phyloP scores from a whole-genome alignment of 2,797 vertebrate genomes.

The Triplophysa yarkandensis region DNA sequence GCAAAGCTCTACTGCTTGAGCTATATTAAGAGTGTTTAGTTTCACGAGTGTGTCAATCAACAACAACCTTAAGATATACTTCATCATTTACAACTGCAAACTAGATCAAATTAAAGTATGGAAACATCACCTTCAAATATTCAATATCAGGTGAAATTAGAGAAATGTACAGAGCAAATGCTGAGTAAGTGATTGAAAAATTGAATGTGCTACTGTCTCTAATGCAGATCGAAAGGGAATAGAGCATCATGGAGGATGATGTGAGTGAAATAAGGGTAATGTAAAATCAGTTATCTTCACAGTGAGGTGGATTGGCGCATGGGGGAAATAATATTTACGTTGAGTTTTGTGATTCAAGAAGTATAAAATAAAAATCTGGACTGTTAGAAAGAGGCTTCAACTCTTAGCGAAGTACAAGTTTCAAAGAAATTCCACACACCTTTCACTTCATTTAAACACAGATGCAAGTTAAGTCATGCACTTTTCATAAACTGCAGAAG shows the following conservation, averaged over 20 bases:
- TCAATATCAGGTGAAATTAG: background rate
- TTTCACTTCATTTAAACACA: background rate
- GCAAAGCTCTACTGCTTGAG: too few species aligned
- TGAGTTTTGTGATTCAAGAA: constrained; percentile 29
- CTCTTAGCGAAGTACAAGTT: background rate
- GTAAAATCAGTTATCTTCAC: constrained; percentile 26
- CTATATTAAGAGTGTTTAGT: too few species aligned
- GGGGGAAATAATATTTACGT: constrained; percentile 31
- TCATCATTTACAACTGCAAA: background rate
- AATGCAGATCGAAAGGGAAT: background rate
- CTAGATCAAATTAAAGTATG: background rate
- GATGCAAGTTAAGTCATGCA: constrained; percentile 20
- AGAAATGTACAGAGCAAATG: background rate
- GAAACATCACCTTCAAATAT: background rate
- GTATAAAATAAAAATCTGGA: constrained; percentile 33
- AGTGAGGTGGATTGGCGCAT: constrained; percentile 7
- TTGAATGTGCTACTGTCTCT: background rate
- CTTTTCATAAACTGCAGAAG: constrained; percentile 9
- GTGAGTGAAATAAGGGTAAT: constrained; percentile 20
- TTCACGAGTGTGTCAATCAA: background rate
- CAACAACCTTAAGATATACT: background rate
- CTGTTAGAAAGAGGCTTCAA: constrained; percentile 12
- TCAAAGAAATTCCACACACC: constrained; percentile 8
- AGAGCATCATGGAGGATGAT: constrained; percentile 7
- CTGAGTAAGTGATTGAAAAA: background rate